Conservation (phyloP, 1,140 invertebrate species). For the Sweltsa coloradensis region DNA sequence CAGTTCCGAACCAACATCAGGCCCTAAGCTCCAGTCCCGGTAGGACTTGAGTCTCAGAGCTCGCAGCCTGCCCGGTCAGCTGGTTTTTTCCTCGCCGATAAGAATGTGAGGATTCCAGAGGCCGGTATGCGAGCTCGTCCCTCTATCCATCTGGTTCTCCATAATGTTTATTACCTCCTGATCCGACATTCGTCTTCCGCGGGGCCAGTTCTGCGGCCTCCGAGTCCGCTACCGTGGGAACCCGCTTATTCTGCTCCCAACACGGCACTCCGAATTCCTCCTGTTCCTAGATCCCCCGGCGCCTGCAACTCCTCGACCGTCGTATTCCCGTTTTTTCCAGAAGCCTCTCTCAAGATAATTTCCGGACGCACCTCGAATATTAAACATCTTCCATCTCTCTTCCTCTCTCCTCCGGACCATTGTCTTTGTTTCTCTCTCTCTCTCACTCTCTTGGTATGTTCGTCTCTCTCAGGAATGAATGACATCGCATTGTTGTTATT, state of each 20-base stretch:
- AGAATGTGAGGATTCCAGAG: neutral
- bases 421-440: conserved; percentile 1
- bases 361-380: neutral
- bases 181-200: conserved; percentile 3
- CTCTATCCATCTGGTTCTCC: conserved; percentile 4
- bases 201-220: neutral
- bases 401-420: neutral
- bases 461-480: conserved; percentile 7
- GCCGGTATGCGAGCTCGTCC: neutral
- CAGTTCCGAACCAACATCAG: too few species aligned
- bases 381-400: neutral
- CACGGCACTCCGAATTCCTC: too few species aligned
- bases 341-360: conserved; percentile 1
- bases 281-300: neutral
- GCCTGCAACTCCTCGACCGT: neutral
- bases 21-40: too few species aligned
- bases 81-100: conserved; percentile 1
- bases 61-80: too few species aligned
- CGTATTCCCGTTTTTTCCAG: neutral
- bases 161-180: conserved; percentile 5
- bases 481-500: conserved; percentile 7
- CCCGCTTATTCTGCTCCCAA: too few species aligned
- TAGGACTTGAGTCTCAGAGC: too few species aligned
- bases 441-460: neutral
- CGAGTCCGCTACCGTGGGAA: neutral